Conservation (phyloP, 2,888 invertebrate species). For the Andricus curvator region DNA sequence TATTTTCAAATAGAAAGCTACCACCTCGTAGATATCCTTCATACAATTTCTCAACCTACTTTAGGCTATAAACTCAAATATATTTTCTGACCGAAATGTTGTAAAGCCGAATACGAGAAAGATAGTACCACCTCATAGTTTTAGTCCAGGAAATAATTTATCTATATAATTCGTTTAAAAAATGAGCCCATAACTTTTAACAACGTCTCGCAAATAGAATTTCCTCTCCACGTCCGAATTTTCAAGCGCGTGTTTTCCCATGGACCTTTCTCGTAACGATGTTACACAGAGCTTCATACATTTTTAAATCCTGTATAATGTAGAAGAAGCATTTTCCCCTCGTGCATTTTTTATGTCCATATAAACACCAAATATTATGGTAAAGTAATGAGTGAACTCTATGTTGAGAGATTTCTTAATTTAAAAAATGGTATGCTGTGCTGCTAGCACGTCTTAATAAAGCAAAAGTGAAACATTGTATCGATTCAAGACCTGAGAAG, state of each 20-base stretch:
- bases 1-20: background rate
- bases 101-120: background rate
- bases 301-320: slow-evolving; percentile 27
- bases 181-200: slow-evolving; percentile 32
- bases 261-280: slow-evolving; percentile 26
- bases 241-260: slow-evolving; percentile 17
- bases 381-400: slow-evolving; percentile 10
- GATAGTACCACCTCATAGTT: slow-evolving; percentile 3
- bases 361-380: slow-evolving; percentile 23
- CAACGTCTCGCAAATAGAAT: slow-evolving; percentile 29
- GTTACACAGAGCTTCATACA: slow-evolving; percentile 28
- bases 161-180: slow-evolving; percentile 10
- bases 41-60: background rate
- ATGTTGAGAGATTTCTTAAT: background rate
- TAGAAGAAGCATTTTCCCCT: slow-evolving; percentile 16
- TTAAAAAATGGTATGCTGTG: background rate
- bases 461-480: background rate
- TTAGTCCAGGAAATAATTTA: slow-evolving; percentile 2
- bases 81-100: background rate
- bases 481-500: background rate
- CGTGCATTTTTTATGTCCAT: slow-evolving; percentile 5
- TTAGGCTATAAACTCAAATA: background rate
- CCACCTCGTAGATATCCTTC: background rate
- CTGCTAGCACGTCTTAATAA: background rate
- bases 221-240: slow-evolving; percentile 25